A percentile compares a stretch with the other conserved stretches of the same genome.
Evolutionary conservation across 2,888 invertebrate species (phyloP).

Genomic region (Hipparchia semele): DNA sequence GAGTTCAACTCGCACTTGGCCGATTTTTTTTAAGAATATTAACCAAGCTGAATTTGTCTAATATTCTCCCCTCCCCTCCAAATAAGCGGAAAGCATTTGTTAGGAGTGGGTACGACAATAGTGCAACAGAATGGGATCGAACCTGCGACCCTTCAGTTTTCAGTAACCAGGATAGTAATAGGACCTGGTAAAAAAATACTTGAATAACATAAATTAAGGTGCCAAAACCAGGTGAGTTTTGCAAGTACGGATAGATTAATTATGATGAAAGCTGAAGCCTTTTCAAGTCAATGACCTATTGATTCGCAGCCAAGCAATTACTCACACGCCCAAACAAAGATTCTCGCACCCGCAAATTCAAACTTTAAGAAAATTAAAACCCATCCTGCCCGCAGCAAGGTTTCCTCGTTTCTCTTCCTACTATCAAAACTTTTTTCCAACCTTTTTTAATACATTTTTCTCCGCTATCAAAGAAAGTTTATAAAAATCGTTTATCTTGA

Average conservation of each 20-base stretch:
- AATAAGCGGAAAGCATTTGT: too few relatives aligned
- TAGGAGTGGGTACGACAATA: too few relatives aligned
- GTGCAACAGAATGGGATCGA: too few relatives aligned
- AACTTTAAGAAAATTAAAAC: slow-evolving; percentile 27
- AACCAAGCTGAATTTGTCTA: too few relatives aligned
- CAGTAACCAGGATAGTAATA: too few relatives aligned
- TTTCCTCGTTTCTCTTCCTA: slow-evolving; percentile 15
- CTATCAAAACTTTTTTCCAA: slow-evolving; percentile 15
- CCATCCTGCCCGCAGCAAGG: slow-evolving; percentile 5
- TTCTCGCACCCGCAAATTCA: slow-evolving; percentile 31
- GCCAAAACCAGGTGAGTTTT: not conserved
- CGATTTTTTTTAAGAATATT: too few relatives aligned
- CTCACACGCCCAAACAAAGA: slow-evolving; percentile 35
- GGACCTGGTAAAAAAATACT: too few relatives aligned
- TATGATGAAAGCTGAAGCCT: slow-evolving; percentile 19
- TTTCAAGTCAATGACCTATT: slow-evolving; percentile 27
- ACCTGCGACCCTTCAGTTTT: too few relatives aligned
- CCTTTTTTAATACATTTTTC: slow-evolving; percentile 5
- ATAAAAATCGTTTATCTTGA: slow-evolving; percentile 12
- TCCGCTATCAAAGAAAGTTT: slow-evolving; percentile 7
- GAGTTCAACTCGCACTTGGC: too few relatives aligned
- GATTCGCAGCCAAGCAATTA: slow-evolving; percentile 32
- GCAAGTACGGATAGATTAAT: not conserved
- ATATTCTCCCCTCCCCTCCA: too few relatives aligned
- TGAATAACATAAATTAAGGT: not conserved